A percentile compares a stretch with the other conserved stretches of the same genome.
Conservation (phyloP, 2,113 vertebrate species). For the Pica pica region DNA sequence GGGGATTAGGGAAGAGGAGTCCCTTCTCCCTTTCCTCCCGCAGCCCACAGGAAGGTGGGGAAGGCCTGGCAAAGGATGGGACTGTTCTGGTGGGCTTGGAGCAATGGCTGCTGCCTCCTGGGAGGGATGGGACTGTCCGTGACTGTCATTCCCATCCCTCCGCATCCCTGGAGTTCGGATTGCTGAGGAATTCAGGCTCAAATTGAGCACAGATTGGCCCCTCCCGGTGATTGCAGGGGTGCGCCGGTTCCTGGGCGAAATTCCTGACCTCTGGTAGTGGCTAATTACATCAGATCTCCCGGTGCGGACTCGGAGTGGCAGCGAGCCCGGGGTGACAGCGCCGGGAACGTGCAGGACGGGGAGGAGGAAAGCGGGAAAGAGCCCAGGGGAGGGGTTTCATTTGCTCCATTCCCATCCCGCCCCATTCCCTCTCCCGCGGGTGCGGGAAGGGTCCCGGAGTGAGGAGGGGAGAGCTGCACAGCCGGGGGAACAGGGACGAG, state of each 20-base stretch:
- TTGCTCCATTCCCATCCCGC: not conserved
- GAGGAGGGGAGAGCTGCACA: not conserved
- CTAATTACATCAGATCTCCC: not conserved
- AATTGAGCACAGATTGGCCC: not conserved
- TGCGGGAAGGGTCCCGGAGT: not conserved
- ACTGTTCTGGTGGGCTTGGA: not conserved
- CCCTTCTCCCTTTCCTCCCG: not conserved
- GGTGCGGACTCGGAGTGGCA: not conserved
- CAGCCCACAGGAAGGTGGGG: not conserved
- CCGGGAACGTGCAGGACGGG: not conserved
- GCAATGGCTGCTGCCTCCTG: not conserved
- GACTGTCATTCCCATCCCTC: not conserved
- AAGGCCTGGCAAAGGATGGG: not conserved
- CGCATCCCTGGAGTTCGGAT: not conserved
- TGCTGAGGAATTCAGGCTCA: not conserved
- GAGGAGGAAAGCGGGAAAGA: not conserved
- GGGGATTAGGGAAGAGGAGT: not conserved
- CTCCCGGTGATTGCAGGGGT: not conserved
- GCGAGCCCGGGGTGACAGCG: not conserved
- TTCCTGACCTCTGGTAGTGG: not conserved
- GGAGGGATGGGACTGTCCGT: not conserved
- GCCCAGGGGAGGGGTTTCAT: not conserved
- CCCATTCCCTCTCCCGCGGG: rapidly evolving
- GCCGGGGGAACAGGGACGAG: not conserved
- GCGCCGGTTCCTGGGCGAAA: not conserved